Base-by-base conservation (phyloP, 1,140 invertebrate genomes). In the Hestina assimilis region DNA sequence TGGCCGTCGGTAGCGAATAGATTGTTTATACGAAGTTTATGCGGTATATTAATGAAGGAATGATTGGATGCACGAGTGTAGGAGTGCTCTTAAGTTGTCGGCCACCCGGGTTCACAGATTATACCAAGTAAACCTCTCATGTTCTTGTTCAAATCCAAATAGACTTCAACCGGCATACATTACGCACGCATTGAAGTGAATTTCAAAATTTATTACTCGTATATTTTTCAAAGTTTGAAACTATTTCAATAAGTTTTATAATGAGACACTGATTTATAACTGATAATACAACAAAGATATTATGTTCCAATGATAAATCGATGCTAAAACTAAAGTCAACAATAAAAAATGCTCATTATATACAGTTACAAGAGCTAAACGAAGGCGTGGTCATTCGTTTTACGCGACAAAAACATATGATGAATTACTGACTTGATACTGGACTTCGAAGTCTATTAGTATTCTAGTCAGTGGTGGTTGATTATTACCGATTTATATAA, bases 361-460 rank as follows among this genome's bases (percentile, higher is more conserved):
- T 66, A 72, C 69, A 77, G 74, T 75, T 81, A 75, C 62, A 59
- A 53, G 40, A 59, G 50, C 50, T 72, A 68, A 72, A 63, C 28
- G 51, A 60, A 47, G 68, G 64, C 63, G 66, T 63, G 67, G 56
- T 64, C 69, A 63, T 74, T 66, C 40, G 52, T 69, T 72, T 55
- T 66, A 29, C 41, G 69, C 63, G 71, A 82, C 76, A 85, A 82
- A 80, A 79, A 79, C 72, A 61, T 46, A 70, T 78, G 79, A 83
- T 85, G 69, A 78, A 81, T 82, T 76, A 61, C 29, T 64, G 53
- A 54, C 56, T 58, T 59, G 63, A 65, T 73, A 35, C 40, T 55
- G 20, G 42, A 28, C 46, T 59, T 48, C 40, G 54, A 57, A 42
- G 26, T 53, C 38, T 55, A 50, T 42, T 48, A 42, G 26, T 43